These are phyloP conservation scores for Heliconius cydno DNA, from an alignment of 2,888 invertebrate species.

Conservation along the genomic window DNA sequence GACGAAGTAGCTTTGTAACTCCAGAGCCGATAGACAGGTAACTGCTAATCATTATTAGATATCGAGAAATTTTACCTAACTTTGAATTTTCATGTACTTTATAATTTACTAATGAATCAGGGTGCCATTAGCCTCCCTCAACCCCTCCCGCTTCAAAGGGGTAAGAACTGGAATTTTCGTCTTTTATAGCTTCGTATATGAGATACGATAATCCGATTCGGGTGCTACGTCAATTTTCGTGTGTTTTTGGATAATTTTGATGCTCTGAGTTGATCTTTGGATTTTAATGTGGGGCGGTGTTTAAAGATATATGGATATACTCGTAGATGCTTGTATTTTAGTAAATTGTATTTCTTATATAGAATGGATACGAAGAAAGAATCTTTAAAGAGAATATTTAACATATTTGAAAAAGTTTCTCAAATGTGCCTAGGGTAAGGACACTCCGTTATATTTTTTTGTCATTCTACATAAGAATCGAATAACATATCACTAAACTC, in stretches of 20 bases:
- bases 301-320: background rate
- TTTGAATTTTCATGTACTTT: constrained; percentile 83
- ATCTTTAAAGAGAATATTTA: background rate
- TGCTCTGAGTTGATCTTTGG: constrained; percentile 56
- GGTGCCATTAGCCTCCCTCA: constrained; percentile 75
- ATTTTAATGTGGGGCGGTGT: constrained; percentile 45
- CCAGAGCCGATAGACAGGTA: constrained; percentile 75
- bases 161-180: constrained; percentile 81
- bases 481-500: background rate
- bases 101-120: constrained; percentile 85
- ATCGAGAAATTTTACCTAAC: constrained; percentile 81
- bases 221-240: constrained; percentile 77
- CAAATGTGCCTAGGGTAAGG: background rate
- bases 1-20: constrained; percentile 66
- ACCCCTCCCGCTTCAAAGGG: constrained; percentile 62
- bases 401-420: background rate
- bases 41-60: constrained; percentile 82
- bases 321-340: background rate
- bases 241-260: constrained; percentile 69
- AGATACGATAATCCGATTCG: constrained; percentile 81
- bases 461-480: too few relatives aligned
- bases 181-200: constrained; percentile 73
- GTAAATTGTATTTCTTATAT: background rate
- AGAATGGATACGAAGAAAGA: background rate
- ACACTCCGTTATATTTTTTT: too few relatives aligned